Percentiles rank a stretch among this genome's conserved stretches.
Conservation (phyloP, 1,140 invertebrate genomes). For the Macrobrachium nipponense region DNA sequence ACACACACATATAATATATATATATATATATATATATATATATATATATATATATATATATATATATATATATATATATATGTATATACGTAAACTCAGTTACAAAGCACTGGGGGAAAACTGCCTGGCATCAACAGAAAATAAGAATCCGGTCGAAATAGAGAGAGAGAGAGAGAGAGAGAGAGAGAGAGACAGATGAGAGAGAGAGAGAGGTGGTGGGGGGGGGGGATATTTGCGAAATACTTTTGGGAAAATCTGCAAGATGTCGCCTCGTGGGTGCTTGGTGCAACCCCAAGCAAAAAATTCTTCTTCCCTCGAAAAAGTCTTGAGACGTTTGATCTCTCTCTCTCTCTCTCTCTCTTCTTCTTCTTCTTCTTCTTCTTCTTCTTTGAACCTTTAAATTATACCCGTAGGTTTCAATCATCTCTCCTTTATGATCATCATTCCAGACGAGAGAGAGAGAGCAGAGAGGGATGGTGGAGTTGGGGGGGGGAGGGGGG, state of each 20-base stretch:
- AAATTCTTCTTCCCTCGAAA: neutral
- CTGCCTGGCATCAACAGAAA: no score
- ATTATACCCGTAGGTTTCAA: neutral
- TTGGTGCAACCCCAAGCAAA: neutral
- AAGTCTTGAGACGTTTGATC: neutral
- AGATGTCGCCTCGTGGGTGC: neutral
- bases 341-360: constrained; percentile 13
- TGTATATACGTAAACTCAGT: no score
- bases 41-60: no score
- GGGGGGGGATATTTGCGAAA: neutral
- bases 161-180: neutral
- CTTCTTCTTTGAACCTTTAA: neutral
- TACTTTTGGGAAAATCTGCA: neutral
- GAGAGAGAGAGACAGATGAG: neutral
- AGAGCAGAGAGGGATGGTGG: neutral
- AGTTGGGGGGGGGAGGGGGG: neutral
- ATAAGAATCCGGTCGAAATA: no score
- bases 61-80: no score
- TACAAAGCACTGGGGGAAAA: no score
- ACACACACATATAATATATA: no score
- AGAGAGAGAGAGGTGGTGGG: neutral
- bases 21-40: no score
- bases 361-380: neutral
- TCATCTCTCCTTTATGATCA: no score
- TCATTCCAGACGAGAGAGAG: neutral